A percentile compares a stretch with the other conserved stretches of the same genome.
phyloP scores from a whole-genome alignment of 2,888 invertebrate species.

The Sabatieria punctata region DNA sequence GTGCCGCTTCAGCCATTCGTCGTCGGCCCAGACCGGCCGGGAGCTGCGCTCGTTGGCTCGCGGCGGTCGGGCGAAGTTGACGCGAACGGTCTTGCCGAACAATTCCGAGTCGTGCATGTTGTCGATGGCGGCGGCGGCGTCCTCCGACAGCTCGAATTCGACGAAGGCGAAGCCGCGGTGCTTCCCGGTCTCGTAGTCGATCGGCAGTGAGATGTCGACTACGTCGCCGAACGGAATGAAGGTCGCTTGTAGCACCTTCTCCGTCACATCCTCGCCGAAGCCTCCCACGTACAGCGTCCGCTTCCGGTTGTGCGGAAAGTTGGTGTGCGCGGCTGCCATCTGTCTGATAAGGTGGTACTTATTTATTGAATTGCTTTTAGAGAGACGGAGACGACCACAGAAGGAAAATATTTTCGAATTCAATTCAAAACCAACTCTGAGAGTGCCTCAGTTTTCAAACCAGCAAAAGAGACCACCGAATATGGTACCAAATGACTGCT shows the following conservation, averaged over 20 bases:
- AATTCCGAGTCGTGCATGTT: constrained; percentile 98
- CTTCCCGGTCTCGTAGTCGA: constrained; percentile 67
- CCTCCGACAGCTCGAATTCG: constrained; percentile 89
- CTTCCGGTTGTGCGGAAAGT: constrained; percentile 30
- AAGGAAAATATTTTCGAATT: too few species aligned
- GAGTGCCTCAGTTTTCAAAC: too few species aligned
- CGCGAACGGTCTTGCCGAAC: constrained; percentile 83
- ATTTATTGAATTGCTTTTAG: too few species aligned
- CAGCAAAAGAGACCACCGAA: too few species aligned
- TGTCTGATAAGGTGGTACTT: too few species aligned
- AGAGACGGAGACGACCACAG: too few species aligned
- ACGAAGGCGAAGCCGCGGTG: constrained; percentile 89
- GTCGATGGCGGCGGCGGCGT: constrained; percentile 95
- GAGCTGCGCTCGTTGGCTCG: constrained; percentile 73
- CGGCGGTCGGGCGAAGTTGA: constrained; percentile 84
- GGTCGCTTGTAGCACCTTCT: constrained; percentile 80
- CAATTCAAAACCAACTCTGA: too few species aligned
- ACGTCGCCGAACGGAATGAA: constrained; percentile 98
- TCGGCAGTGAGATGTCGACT: constrained; percentile 88
- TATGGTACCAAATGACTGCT: too few species aligned
- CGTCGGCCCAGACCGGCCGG: constrained; percentile 76
- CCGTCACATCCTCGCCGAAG: constrained; percentile 66
- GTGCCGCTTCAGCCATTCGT: constrained; percentile 91
- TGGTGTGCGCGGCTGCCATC: constrained; percentile 13
- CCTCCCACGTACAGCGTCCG: constrained; percentile 36